Evolutionary conservation across 2,113 vertebrate genomes (phyloP).

Genomic region (Geothlypis trichas): DNA sequence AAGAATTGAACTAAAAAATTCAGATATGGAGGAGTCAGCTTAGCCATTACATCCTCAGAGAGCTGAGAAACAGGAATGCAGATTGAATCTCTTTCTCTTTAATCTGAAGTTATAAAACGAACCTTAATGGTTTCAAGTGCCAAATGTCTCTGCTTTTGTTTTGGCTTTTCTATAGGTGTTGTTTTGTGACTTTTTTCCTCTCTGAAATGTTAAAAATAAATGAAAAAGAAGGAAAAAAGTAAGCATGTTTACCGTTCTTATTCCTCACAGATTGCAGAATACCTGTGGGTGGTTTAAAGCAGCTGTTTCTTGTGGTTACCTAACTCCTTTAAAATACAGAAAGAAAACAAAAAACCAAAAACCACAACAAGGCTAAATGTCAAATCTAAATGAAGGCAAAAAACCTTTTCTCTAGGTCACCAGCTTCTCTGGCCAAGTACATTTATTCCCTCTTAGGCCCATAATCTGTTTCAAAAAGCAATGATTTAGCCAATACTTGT

Average conservation of each 20-base stretch:
- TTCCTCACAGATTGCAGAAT: not conserved
- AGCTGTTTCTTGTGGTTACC: not conserved
- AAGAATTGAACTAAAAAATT: not conserved
- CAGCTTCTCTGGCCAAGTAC: not conserved
- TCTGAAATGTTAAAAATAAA: constrained; percentile 11
- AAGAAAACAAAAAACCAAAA: not conserved
- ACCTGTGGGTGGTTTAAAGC: constrained; percentile 8
- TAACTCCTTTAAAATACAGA: not conserved
- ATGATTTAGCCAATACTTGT: not conserved
- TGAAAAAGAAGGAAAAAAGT: not conserved
- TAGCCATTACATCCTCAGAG: not conserved
- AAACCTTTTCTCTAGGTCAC: not conserved
- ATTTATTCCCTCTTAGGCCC: not conserved
- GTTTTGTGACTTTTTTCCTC: not conserved
- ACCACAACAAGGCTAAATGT: not conserved
- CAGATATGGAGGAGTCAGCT: not conserved
- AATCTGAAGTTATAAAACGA: not conserved
- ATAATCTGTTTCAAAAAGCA: not conserved
- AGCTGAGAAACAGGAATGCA: not conserved
- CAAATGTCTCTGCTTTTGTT: not conserved
- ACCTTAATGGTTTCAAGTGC: not conserved
- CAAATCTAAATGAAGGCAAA: constrained; percentile 2
- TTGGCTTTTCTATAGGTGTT: not conserved
- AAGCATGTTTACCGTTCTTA: not conserved
- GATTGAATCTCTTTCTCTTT: not conserved